Base-by-base conservation (phyloP, 2,888 invertebrate genomes). In the Drosophila mettleri region DNA sequence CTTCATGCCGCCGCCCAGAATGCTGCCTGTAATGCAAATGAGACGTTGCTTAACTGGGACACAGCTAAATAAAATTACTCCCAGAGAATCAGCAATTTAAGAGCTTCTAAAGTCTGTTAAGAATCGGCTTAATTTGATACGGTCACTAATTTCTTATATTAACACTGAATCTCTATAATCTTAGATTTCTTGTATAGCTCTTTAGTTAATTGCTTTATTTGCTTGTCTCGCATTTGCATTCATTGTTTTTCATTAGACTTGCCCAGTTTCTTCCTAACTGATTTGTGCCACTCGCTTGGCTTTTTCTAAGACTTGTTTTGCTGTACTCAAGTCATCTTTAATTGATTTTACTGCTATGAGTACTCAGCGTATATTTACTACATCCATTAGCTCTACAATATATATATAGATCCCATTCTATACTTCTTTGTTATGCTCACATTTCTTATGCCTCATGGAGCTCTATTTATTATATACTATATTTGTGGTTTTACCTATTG, bases 1-100 rank as follows among this genome's bases (percentile, higher is more conserved):
- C 86, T 94, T 94, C n/a, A 95, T 91, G 6, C 94, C 94, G 65
- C 94, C 94, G 65, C 94, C 94, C 77, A 95, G 93, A 65, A 95
- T 87, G 9, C 94, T 93, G 38, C 94, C 93, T 89, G 59, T 0
- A 55, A 39, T 20, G 3, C 5, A 43, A 7, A 6, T 3, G 7
- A 48, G 18, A 54, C 36, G 16, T n/a, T 18, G 12, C 10, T 72
- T 43, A 43, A 33, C 46, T 45, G 2, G 27, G 8, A 16, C 14
- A 3, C 18, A 12, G n/a, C 5, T 45, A 54, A 57, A 69, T 69
- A 12, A 46, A 70, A 54, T 43, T 41, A 66, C 53, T 58, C 65
- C 58, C 52, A 52, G 20, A 7, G 20, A 16, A 63, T 38, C n/a
- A n/a, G n/a, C n/a, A n/a, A n/a, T n/a, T n/a, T n/a, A n/a, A n/a